These are phyloP conservation scores for Myiopsitta monachus DNA, from an alignment of 2,113 vertebrate species.

Conservation along the genomic window DNA sequence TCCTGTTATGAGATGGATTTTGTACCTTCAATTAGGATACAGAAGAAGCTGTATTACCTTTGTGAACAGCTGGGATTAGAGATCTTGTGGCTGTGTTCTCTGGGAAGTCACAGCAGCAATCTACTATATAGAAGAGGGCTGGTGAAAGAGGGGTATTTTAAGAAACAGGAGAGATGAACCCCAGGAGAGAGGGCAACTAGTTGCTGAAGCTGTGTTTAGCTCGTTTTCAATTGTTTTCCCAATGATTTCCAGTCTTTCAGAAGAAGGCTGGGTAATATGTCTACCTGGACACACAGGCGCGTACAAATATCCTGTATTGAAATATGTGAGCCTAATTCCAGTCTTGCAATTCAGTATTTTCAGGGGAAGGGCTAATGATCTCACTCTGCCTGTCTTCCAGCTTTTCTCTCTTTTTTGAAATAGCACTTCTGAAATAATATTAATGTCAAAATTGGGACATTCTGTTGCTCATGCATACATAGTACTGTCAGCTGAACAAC, in stretches of 20 bases:
- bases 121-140: background rate
- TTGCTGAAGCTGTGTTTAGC: background rate
- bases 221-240: background rate
- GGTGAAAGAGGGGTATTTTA: background rate
- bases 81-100: background rate
- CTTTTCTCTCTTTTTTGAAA: background rate
- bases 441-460: background rate
- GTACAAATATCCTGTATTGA: background rate
- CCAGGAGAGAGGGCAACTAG: background rate
- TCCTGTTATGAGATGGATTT: background rate
- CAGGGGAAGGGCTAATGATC: background rate
- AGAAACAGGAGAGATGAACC: background rate
- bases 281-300: background rate
- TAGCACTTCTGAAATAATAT: background rate
- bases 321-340: background rate
- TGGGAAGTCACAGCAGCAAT: background rate
- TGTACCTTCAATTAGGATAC: background rate
- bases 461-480: background rate
- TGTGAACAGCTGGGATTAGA: background rate
- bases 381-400: background rate
- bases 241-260: background rate
- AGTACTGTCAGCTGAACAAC: background rate
- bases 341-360: background rate
- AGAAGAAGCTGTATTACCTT: background rate
- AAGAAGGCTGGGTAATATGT: background rate